Percentiles rank a stretch among this genome's conserved stretches.
phyloP scores from a whole-genome alignment of 2,888 invertebrate species.

The Poecilus cupreus region DNA sequence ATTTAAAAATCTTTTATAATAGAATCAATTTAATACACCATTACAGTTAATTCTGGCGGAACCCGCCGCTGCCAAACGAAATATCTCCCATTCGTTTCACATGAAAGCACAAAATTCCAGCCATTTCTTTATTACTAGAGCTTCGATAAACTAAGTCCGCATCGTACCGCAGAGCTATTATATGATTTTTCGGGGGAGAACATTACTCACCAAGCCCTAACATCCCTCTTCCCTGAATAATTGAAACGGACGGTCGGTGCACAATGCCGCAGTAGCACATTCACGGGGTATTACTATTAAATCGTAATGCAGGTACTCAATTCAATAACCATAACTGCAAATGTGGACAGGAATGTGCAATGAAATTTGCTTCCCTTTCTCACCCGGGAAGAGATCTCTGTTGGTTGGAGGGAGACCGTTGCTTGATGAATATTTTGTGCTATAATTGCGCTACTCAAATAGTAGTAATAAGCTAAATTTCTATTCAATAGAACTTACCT shows the following conservation, averaged over 20 bases:
- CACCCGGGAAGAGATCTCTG: background rate
- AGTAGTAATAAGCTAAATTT: constrained; percentile 27
- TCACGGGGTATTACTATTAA: constrained; percentile 45
- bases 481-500: constrained; percentile 22
- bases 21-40: constrained; percentile 4
- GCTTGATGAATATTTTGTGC: constrained; percentile 33
- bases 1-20: background rate
- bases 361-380: background rate
- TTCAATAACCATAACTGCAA: constrained; percentile 59
- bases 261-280: background rate
- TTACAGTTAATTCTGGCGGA: background rate
- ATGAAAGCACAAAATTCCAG: background rate
- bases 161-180: too few species aligned
- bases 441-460: constrained; percentile 40
- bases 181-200: background rate
- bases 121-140: too few species aligned
- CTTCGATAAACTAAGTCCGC: background rate
- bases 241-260: constrained; percentile 33
- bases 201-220: background rate
- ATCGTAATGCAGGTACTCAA: constrained; percentile 57
- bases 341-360: constrained; percentile 48
- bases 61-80: background rate
- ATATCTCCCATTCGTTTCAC: constrained; percentile 15
- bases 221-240: constrained; percentile 32
- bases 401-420: background rate